These are phyloP conservation scores for Pica pica DNA, from an alignment of 2,113 vertebrate genomes.

Conservation along the genomic window DNA sequence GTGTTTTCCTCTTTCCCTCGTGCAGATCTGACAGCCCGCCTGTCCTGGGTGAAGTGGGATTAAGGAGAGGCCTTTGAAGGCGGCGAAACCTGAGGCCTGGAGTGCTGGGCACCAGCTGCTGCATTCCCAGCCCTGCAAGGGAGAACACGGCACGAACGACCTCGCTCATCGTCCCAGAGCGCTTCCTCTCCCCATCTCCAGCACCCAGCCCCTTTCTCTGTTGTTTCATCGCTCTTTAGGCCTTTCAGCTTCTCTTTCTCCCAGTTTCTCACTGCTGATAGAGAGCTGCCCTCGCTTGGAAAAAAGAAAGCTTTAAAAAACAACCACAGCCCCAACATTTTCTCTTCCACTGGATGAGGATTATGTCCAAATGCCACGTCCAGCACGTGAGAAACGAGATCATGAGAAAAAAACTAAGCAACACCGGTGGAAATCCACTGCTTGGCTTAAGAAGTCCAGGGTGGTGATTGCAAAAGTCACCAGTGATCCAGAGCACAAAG, in stretches of 20 bases:
- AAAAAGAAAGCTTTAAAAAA: neutral
- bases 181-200: neutral
- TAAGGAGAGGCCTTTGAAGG: conserved; percentile 38
- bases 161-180: neutral
- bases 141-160: neutral
- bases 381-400: fast-evolving
- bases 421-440: neutral
- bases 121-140: conserved; percentile 69
- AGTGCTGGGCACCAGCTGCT: conserved; percentile 64
- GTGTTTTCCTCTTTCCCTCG: conserved; percentile 1
- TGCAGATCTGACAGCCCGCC: conserved; percentile 82
- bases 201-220: neutral
- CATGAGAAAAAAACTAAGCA: neutral
- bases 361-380: neutral
- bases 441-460: neutral
- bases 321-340: neutral
- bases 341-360: neutral
- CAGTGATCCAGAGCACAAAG: neutral
- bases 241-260: neutral
- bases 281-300: neutral
- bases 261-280: neutral
- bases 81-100: neutral
- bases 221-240: neutral
- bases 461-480: neutral
- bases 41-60: conserved; percentile 87